Evolutionary conservation across 2,888 invertebrate species (phyloP).

Genomic region (Fragum fragum): DNA sequence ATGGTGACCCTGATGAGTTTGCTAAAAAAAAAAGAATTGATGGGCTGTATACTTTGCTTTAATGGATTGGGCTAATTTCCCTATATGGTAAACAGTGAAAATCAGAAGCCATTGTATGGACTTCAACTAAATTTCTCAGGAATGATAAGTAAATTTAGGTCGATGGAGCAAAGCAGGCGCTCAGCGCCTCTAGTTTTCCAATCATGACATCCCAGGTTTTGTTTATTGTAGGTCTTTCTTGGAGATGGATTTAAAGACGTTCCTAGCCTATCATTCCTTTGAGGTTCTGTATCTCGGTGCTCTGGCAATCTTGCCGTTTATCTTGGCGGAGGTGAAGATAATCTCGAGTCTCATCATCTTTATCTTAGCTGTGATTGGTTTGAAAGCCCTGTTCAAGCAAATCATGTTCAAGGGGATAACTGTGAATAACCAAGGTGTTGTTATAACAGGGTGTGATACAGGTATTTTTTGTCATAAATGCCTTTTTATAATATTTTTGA

Average conservation of each 20-base stretch:
- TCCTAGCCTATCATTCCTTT: slow-evolving; percentile 73
- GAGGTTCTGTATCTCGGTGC: slow-evolving; percentile 73
- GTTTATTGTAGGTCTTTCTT: background rate
- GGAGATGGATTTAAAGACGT: slow-evolving; percentile 60
- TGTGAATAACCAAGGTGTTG: slow-evolving; percentile 72
- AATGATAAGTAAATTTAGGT: too few species aligned
- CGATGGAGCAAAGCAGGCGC: too few species aligned
- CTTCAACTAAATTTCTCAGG: too few species aligned
- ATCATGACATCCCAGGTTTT: too few species aligned
- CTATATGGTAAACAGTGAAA: too few species aligned
- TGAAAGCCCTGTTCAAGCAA: slow-evolving; percentile 54
- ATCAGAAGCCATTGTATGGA: too few species aligned
- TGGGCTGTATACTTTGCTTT: too few species aligned
- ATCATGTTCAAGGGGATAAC: slow-evolving; percentile 57
- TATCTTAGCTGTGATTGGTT: slow-evolving; percentile 37
- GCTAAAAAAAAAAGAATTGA: too few species aligned
- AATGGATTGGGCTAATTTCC: too few species aligned
- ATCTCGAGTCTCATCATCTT: slow-evolving; percentile 65
- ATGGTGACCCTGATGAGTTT: too few species aligned
- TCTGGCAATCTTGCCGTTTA: slow-evolving; percentile 76
- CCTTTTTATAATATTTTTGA: too few species aligned
- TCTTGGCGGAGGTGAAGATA: slow-evolving; percentile 65
- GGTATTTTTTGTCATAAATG: slow-evolving; percentile 65
- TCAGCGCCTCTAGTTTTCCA: too few species aligned
- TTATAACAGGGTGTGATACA: slow-evolving; percentile 83